Evolutionary conservation across 2,797 vertebrate species (phyloP).

Genomic region (Bradypodion ventrale): DNA sequence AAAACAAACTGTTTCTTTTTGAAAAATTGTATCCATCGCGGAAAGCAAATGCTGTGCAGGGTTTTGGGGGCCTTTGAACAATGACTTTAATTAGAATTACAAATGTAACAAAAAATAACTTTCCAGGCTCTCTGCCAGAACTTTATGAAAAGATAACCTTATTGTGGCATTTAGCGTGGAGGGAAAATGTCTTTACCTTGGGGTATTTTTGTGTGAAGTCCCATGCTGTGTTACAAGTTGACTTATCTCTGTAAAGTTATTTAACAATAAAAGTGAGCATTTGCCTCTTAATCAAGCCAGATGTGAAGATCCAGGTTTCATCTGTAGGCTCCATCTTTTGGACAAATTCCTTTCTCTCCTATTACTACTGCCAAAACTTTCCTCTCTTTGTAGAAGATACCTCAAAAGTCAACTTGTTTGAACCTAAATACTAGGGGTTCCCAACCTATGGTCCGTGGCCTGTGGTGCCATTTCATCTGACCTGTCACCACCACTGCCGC

Average conservation of each 20-base stretch:
- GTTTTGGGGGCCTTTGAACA: no score
- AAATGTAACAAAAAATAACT: no score
- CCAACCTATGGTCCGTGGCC: no score
- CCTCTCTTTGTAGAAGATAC: background rate
- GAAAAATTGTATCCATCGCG: no score
- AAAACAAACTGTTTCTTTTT: no score
- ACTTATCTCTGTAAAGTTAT: background rate
- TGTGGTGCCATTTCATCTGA: no score
- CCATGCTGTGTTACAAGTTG: background rate
- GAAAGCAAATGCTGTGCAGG: no score
- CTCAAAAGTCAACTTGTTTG: conserved; percentile 1
- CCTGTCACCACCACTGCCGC: no score
- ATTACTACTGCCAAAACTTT: background rate
- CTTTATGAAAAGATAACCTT: background rate
- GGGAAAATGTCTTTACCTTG: background rate
- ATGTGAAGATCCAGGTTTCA: background rate
- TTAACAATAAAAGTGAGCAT: background rate
- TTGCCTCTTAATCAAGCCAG: background rate
- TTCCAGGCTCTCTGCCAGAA: no score
- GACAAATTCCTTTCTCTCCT: background rate
- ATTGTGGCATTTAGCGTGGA: no score
- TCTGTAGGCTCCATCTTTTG: background rate
- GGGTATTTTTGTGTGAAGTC: background rate
- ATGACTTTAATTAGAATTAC: no score
- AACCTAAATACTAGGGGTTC: background rate